phyloP scores from a whole-genome alignment of 1,140 invertebrate genomes.

The Pachypeltis micranthus region DNA sequence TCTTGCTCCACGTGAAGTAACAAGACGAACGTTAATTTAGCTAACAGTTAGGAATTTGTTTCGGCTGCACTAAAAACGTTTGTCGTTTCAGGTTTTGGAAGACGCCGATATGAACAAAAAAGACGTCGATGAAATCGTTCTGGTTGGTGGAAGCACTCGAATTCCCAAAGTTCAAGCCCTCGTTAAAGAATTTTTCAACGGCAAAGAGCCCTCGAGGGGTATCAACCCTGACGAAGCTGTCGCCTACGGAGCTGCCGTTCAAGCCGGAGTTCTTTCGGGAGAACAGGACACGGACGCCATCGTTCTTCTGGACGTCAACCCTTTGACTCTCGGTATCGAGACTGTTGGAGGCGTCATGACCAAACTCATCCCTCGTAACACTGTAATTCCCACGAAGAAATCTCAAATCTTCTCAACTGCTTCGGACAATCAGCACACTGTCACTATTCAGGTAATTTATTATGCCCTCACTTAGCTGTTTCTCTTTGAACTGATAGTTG shows the following conservation, averaged over 20 bases:
- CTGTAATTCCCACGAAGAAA: slow-evolving; percentile 99
- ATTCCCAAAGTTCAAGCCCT: slow-evolving; percentile 98
- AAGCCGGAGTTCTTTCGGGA: slow-evolving; percentile 81
- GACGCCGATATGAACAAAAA: slow-evolving; percentile 98
- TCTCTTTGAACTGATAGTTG: too few species aligned
- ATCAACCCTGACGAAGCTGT: slow-evolving; percentile 99
- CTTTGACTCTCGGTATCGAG: slow-evolving; percentile 97
- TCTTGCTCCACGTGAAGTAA: too few species aligned
- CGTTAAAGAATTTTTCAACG: slow-evolving; percentile 97
- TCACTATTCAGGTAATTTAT: slow-evolving; percentile 81
- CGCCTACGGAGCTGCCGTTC: slow-evolving; percentile 96
- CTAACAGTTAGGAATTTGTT: too few species aligned
- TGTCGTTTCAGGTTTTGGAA: slow-evolving; percentile 58
- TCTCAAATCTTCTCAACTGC: slow-evolving; percentile 99
- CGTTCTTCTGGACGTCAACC: slow-evolving; percentile 94
- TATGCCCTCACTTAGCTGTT: too few species aligned
- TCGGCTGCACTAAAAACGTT: too few species aligned
- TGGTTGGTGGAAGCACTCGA: slow-evolving; percentile 97
- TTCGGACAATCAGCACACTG: slow-evolving; percentile 96
- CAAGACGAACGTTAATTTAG: too few species aligned
- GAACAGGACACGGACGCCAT: slow-evolving; percentile 93
- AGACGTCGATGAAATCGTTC: slow-evolving; percentile 96
- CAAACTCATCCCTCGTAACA: slow-evolving; percentile 94
- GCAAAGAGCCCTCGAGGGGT: slow-evolving; percentile 92
- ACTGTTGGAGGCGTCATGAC: slow-evolving; percentile 99